Percentiles rank a stretch among this genome's conserved stretches.
Evolutionary conservation across 2,797 vertebrate genomes (phyloP).

Genomic region (Sebastiscus albofasciatus): DNA sequence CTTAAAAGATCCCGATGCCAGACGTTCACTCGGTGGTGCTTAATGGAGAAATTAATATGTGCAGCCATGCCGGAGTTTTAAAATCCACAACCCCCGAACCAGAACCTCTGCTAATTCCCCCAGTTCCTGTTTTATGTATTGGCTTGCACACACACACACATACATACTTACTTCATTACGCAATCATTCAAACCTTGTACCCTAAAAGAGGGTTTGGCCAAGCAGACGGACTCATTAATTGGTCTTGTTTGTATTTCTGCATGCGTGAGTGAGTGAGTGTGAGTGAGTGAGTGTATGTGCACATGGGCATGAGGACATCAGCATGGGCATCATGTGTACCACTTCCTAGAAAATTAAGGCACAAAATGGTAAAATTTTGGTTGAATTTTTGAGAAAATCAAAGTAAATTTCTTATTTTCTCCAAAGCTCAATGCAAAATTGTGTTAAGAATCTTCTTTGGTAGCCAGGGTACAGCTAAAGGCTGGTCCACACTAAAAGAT

Average conservation of each 20-base stretch:
- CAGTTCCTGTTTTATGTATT: slow-evolving; percentile 18
- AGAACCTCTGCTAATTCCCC: slow-evolving; percentile 11
- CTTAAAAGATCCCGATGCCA: slow-evolving; percentile 38
- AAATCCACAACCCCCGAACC: not conserved
- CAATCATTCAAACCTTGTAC: not conserved
- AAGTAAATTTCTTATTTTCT: not conserved
- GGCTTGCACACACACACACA: not conserved
- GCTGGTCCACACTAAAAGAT: rapidly evolving
- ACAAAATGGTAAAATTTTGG: not conserved
- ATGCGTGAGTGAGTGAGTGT: not conserved
- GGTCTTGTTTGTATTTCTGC: not conserved
- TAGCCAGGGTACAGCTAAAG: not conserved
- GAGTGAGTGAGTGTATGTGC: not conserved
- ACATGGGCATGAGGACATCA: not conserved
- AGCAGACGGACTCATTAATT: slow-evolving; percentile 9
- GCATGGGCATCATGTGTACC: not conserved
- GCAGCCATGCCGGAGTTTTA: slow-evolving; percentile 22
- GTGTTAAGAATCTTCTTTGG: not conserved
- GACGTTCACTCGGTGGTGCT: slow-evolving; percentile 11
- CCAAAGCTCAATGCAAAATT: not conserved
- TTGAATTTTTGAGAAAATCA: not conserved
- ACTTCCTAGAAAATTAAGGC: not conserved
- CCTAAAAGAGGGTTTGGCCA: not conserved
- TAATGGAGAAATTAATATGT: slow-evolving; percentile 47
- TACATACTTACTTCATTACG: not conserved